Evolutionary conservation across 2,113 vertebrate species (phyloP).

Genomic region (Enhydra lutris): DNA sequence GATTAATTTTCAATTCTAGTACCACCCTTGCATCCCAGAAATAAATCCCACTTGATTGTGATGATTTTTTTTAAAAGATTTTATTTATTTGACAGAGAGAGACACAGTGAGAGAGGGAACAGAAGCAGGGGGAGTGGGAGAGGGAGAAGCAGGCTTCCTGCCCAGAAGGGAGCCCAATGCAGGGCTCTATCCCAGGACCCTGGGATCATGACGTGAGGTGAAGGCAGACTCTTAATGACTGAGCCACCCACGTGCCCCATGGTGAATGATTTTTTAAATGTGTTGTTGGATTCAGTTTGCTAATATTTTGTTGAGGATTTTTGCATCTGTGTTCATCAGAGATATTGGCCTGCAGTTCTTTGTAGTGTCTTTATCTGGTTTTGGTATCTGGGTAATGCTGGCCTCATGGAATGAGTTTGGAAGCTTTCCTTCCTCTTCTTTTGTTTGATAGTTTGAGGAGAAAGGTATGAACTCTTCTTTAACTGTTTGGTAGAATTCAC

Average conservation of each 20-base stretch:
- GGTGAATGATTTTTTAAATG: neutral
- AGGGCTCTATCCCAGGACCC: too few relatives aligned
- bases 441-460: neutral
- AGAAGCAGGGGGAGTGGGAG: too few relatives aligned
- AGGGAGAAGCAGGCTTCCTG: too few relatives aligned
- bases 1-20: neutral
- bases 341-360: neutral
- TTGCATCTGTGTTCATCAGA: neutral
- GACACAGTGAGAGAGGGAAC: too few relatives aligned
- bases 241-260: neutral
- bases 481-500: neutral
- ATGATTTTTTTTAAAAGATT: too few relatives aligned
- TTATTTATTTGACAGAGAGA: too few relatives aligned
- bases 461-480: neutral
- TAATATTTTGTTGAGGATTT: neutral
- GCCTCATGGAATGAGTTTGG: neutral
- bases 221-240: too few relatives aligned
- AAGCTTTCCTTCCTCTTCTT: neutral
- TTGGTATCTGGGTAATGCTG: neutral
- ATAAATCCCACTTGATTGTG: neutral
- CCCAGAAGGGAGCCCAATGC: too few relatives aligned
- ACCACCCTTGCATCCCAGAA: neutral
- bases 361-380: neutral
- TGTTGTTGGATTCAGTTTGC: neutral
- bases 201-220: too few relatives aligned